phyloP scores from a whole-genome alignment of 2,113 vertebrate genomes.

The Tachysurus vachellii region DNA sequence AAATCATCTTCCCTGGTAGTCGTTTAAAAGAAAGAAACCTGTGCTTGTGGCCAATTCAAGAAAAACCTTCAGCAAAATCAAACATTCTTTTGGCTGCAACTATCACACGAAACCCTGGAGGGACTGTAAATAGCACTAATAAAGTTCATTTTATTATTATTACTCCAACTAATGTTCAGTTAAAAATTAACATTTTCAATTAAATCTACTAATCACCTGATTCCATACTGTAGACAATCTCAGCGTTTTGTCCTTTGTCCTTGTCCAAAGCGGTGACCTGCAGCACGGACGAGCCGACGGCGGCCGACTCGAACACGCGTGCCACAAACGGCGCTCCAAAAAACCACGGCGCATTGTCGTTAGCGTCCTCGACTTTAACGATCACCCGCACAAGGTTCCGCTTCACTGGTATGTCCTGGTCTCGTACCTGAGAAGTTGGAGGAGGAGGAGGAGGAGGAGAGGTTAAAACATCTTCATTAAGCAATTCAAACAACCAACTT shows the following conservation, averaged over 20 bases:
- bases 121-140: background rate
- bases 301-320: slow-evolving; percentile 88
- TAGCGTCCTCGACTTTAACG: slow-evolving; percentile 87
- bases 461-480: background rate
- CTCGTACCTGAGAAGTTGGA: slow-evolving; percentile 79
- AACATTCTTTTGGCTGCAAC: too few species aligned
- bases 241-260: slow-evolving; percentile 90
- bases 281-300: slow-evolving; percentile 85
- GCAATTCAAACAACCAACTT: background rate
- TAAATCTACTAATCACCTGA: slow-evolving; percentile 78
- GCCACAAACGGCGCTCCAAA: slow-evolving; percentile 85
- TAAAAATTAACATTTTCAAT: background rate
- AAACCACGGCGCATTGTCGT: slow-evolving; percentile 94
- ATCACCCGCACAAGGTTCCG: slow-evolving; percentile 89
- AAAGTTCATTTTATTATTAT: background rate
- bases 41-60: too few species aligned
- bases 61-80: too few species aligned
- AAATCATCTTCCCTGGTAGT: too few species aligned
- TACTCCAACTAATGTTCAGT: background rate
- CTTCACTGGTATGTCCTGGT: slow-evolving; percentile 96
- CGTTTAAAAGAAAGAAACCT: too few species aligned
- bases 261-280: slow-evolving; percentile 93
- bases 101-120: too few species aligned
- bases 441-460: background rate
- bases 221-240: slow-evolving; percentile 89